Base-by-base conservation (phyloP, 2,113 vertebrate genomes). In the Accipiter cooperii region DNA sequence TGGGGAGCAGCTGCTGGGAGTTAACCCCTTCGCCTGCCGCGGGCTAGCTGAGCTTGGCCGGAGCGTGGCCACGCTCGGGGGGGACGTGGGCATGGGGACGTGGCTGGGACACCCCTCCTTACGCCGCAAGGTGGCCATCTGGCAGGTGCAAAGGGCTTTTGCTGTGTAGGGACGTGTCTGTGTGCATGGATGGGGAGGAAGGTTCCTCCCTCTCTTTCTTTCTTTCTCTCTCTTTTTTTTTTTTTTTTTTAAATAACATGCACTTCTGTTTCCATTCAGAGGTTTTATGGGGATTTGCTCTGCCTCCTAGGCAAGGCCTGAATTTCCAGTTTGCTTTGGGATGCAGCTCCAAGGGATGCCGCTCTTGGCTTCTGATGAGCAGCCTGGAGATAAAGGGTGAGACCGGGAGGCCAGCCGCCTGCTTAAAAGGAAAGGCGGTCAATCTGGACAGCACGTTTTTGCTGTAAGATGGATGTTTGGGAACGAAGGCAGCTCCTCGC, bases 1-100 rank as follows among this genome's bases (percentile, higher is more conserved):
- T 98, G 97, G 96, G 97, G 96, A 95, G 92, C 97, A 96, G 97
- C 97, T 97, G 97, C 96, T 84, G 92, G 79, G 87, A 74, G 69
- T 97, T 96, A 97, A 97, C 97, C 90, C 88, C 57, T 94, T 92
- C 19, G 3, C 29, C 78, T 15, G 68, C 84, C 5, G 0, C 6
- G 0, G 42, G 58, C 4, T 17, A 58, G 64, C 31, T 1, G 36
- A 1, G 36, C 38, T 28, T 22, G 69, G 57, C n/a, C 0, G 3
- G 69, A 83, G 69, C 0, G 0, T 16, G 70, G 46, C 28, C 46
- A 12, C 0, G 19, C 17, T 29, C 0, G 0, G 15, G 64, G 38
- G 21, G 58, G 78, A 31, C 33, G 17, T 40, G 81, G 54, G 34
- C 19, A 2, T 2, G 44, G 73, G 69, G 73, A 47, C 20, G 2